phyloP scores from a whole-genome alignment of 2,113 vertebrate genomes.

The Phaethon lepturus region DNA sequence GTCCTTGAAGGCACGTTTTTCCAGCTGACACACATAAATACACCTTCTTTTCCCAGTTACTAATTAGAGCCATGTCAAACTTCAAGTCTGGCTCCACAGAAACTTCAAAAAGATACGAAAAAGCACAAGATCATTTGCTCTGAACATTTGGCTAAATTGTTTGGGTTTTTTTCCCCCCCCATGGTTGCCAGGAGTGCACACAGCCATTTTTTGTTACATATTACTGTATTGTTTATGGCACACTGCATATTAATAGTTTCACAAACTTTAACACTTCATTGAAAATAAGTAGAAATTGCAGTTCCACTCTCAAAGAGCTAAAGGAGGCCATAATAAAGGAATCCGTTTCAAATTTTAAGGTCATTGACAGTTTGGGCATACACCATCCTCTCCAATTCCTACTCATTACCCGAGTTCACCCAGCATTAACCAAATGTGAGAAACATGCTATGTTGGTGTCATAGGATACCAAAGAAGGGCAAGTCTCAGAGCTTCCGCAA shows the following conservation, averaged over 20 bases:
- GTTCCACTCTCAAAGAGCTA: not conserved
- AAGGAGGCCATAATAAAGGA: not conserved
- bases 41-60: not conserved
- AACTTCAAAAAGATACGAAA: slow-evolving; percentile 4
- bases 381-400: not conserved
- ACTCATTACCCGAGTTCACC: not conserved
- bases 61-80: not conserved
- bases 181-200: accelerated
- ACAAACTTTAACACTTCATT: not conserved
- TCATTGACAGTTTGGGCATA: not conserved
- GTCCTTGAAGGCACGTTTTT: slow-evolving; percentile 25
- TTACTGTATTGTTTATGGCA: not conserved
- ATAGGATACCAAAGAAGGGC: not conserved
- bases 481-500: not conserved
- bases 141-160: not conserved
- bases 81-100: not conserved
- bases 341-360: not conserved
- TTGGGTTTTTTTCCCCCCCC: accelerated
- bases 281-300: not conserved
- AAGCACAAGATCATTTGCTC: not conserved
- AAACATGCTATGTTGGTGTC: accelerated
- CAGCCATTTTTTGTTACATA: not conserved
- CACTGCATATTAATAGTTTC: not conserved
- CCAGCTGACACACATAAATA: slow-evolving; percentile 26
- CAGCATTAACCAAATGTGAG: not conserved